phyloP scores from a whole-genome alignment of 2,113 vertebrate genomes.

The Megaceryle maxima region DNA sequence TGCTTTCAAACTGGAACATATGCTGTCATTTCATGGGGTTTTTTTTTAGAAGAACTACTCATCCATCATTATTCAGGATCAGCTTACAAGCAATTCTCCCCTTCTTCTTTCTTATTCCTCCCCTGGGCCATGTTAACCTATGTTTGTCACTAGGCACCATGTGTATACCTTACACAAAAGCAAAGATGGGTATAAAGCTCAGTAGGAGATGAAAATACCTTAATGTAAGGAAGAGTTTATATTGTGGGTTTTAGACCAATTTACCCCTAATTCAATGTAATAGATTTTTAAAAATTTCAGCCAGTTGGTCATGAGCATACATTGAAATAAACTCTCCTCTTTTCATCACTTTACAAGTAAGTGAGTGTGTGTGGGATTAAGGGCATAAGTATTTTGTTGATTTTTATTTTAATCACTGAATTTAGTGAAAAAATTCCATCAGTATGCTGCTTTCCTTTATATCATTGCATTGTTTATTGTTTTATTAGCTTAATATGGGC shows the following conservation, averaged over 20 bases:
- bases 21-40: background rate
- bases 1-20: background rate
- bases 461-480: background rate
- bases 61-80: background rate
- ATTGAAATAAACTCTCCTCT: background rate
- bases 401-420: background rate
- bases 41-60: background rate
- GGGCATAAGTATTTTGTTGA: background rate
- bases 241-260: background rate
- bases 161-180: background rate
- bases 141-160: background rate
- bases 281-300: background rate
- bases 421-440: background rate
- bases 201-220: background rate
- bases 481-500: background rate
- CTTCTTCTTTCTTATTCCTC: background rate
- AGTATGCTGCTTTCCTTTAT: background rate
- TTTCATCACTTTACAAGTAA: background rate
- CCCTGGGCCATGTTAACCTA: background rate
- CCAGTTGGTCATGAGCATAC: background rate
- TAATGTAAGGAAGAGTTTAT: background rate
- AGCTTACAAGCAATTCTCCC: background rate
- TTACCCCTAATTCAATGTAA: background rate
- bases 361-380: background rate
- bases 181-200: background rate